These are phyloP conservation scores for Hetaerina titia DNA, from an alignment of 2,888 invertebrate species.

Conservation along the genomic window DNA sequence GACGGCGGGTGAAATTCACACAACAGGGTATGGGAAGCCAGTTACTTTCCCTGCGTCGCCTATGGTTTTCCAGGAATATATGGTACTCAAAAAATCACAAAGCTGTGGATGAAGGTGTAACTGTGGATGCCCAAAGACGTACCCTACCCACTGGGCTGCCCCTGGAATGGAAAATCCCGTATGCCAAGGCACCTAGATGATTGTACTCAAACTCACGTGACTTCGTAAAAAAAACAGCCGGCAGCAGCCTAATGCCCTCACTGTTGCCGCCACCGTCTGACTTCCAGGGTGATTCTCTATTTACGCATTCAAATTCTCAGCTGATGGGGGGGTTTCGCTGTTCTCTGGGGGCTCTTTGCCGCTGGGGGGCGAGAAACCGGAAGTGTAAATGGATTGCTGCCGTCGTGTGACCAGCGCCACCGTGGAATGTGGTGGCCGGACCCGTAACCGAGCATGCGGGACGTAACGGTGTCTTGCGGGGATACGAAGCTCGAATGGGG, in stretches of 20 bases:
- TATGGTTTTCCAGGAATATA: no score
- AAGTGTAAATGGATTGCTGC: conserved; percentile 62
- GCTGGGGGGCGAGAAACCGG: conserved; percentile 60
- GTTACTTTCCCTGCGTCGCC: no score
- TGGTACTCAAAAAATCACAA: no score
- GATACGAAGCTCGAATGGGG: neutral
- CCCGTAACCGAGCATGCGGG: conserved; percentile 62
- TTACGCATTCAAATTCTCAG: neutral
- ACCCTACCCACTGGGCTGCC: no score
- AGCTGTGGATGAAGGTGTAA: no score
- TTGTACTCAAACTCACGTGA: neutral
- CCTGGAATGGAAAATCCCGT: no score
- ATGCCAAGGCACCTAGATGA: no score
- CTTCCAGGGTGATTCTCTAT: no score
- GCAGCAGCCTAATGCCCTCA: neutral
- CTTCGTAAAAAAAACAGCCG: neutral
- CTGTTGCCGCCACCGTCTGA: neutral
- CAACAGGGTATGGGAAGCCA: no score
- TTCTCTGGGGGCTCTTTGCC: conserved; percentile 13
- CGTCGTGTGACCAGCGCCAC: conserved; percentile 63
- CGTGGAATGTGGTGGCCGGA: conserved; percentile 59
- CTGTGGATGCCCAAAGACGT: no score
- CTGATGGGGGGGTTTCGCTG: neutral
- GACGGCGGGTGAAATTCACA: no score
- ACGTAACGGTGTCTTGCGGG: conserved; percentile 64